Evolutionary conservation across 1,140 invertebrate species (phyloP).

Genomic region (Zaprionus africanus): DNA sequence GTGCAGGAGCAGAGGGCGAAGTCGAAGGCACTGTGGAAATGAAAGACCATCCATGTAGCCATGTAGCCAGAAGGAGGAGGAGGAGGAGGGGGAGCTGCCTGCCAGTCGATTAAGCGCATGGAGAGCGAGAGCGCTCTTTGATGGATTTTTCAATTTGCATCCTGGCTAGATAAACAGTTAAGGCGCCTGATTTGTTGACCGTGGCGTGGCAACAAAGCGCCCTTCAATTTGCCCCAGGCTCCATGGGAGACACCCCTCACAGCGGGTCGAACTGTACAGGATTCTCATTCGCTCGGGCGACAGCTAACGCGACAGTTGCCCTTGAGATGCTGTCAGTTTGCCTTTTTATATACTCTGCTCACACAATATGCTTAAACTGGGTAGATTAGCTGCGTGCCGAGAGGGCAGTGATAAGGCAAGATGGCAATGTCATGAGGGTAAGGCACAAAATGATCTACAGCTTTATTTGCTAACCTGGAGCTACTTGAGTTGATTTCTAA

Average conservation of each 20-base stretch:
- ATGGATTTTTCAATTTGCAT: slow-evolving; percentile 51
- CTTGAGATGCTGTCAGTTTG: slow-evolving; percentile 52
- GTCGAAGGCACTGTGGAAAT: background rate
- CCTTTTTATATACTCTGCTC: slow-evolving; percentile 12
- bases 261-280: background rate
- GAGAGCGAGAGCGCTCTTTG: slow-evolving; percentile 18
- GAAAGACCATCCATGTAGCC: slow-evolving; percentile 3
- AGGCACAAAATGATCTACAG: background rate
- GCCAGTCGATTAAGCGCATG: slow-evolving; percentile 34
- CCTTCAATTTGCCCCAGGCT: slow-evolving; percentile 32
- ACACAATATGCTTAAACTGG: slow-evolving; percentile 66
- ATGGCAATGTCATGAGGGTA: background rate
- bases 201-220: slow-evolving; percentile 10
- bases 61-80: background rate
- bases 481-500: background rate
- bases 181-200: slow-evolving; percentile 40
- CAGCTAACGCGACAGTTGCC: slow-evolving; percentile 40
- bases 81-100: slow-evolving; percentile 18
- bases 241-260: background rate
- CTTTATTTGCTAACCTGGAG: background rate
- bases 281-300: background rate
- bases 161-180: slow-evolving; percentile 33
- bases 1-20: background rate
- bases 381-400: slow-evolving; percentile 59
- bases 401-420: background rate